phyloP scores from a whole-genome alignment of 2,888 invertebrate genomes.

The Thymelicus acteon region DNA sequence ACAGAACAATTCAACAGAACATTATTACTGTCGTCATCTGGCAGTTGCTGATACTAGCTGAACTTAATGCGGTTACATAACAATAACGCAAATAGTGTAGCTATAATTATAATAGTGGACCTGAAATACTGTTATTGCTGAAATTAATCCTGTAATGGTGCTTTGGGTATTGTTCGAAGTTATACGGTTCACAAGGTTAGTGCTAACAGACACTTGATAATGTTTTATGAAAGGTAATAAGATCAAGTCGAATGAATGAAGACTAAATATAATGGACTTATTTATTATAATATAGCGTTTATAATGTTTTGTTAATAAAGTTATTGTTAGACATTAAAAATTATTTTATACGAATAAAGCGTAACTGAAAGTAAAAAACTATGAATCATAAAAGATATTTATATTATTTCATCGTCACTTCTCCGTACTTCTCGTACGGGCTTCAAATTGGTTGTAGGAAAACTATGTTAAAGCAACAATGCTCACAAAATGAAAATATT shows the following conservation, averaged over 20 bases:
- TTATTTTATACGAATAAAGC: too few species aligned
- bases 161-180: slow-evolving; percentile 31
- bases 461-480: too few species aligned
- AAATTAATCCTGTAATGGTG: slow-evolving; percentile 32
- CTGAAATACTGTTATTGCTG: slow-evolving; percentile 35
- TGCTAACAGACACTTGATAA: slow-evolving; percentile 25
- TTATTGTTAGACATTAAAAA: too few species aligned
- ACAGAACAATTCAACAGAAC: not conserved
- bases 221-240: slow-evolving; percentile 23
- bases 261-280: not conserved
- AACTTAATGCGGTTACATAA: slow-evolving; percentile 20
- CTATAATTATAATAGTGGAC: slow-evolving; percentile 20
- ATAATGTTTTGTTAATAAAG: too few species aligned
- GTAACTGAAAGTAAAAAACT: too few species aligned
- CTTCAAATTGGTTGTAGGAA: too few species aligned
- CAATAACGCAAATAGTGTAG: slow-evolving; percentile 20
- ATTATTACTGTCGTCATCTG: slow-evolving; percentile 38
- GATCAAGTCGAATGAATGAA: slow-evolving; percentile 13
- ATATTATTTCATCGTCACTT: too few species aligned
- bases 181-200: slow-evolving; percentile 22
- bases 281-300: not conserved
- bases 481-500: too few species aligned
- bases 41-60: slow-evolving; percentile 46
- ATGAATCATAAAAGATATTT: too few species aligned
- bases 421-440: too few species aligned